Percentiles rank a stretch among this genome's conserved stretches.
Conservation (phyloP, 92 coral and sea anemone species). For the Parazoanthus darwini region DNA sequence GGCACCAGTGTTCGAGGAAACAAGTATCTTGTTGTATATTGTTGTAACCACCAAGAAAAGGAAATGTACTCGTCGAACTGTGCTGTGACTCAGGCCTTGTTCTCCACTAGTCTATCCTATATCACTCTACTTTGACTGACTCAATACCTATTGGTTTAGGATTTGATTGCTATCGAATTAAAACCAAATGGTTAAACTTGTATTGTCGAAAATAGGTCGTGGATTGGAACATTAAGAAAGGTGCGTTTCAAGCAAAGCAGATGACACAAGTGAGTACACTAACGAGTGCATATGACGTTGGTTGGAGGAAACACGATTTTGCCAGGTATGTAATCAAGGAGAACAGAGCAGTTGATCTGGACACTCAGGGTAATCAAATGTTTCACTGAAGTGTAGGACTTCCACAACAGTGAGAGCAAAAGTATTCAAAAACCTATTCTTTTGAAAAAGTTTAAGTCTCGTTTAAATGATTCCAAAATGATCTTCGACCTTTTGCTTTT, state of each 20-base stretch:
- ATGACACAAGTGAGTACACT: slow-evolving; percentile 81
- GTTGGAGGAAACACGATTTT: slow-evolving; percentile 98
- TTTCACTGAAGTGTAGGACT: not conserved
- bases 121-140: not conserved
- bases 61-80: not conserved
- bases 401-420: too few species aligned
- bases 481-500: too few species aligned
- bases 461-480: not conserved
- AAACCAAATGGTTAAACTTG: not conserved
- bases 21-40: too few species aligned
- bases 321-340: slow-evolving; percentile 65
- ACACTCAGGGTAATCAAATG: not conserved
- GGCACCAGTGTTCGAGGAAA: too few species aligned
- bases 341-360: not conserved
- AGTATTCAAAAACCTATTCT: not conserved
- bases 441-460: not conserved
- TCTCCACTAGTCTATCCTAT: not conserved
- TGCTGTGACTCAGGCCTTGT: not conserved
- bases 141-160: not conserved
- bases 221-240: slow-evolving; percentile 78
- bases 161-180: not conserved
- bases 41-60: not conserved
- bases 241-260: slow-evolving; percentile 62
- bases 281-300: slow-evolving; percentile 93
- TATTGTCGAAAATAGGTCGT: slow-evolving; percentile 59